Evolutionary conservation across 2,797 vertebrate species (phyloP).

Genomic region (Phrynocephalus guinanensis): DNA sequence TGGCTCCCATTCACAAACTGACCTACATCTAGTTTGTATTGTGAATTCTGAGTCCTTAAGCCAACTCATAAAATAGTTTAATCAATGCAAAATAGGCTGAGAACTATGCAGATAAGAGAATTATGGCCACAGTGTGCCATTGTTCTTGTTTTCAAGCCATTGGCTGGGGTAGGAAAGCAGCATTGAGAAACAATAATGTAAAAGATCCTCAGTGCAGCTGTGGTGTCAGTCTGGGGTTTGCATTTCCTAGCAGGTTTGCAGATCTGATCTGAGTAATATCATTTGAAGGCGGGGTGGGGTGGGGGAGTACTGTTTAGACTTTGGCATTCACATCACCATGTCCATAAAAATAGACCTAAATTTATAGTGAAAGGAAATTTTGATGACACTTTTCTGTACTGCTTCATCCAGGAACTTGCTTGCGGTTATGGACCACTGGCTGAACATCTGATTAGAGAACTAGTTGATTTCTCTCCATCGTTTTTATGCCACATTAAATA

Average conservation of each 20-base stretch:
- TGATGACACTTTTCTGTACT: conserved; percentile 1
- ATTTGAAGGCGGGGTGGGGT: conserved; percentile 19
- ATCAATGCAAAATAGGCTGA: conserved; percentile 48
- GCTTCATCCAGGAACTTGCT: conserved; percentile 10
- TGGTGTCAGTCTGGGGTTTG: not conserved
- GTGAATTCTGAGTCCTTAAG: conserved; percentile 49
- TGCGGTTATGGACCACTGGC: conserved; percentile 32
- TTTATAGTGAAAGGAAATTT: conserved; percentile 22
- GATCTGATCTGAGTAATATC: conserved; percentile 17
- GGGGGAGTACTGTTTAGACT: conserved; percentile 4
- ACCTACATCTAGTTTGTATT: conserved; percentile 38
- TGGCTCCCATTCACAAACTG: conserved; percentile 32
- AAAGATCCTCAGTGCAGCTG: conserved; percentile 22
- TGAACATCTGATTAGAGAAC: conserved; percentile 54
- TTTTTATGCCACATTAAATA: conserved; percentile 72
- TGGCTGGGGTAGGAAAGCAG: conserved; percentile 12
- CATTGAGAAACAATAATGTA: conserved; percentile 22
- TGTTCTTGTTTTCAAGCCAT: conserved; percentile 12
- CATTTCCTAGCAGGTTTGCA: conserved; percentile 19
- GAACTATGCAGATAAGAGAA: conserved; percentile 21
- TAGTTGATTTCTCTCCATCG: conserved; percentile 52
- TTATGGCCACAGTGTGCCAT: conserved; percentile 3
- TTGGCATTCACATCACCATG: not conserved
- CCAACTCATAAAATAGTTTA: conserved; percentile 26
- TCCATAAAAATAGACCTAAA: conserved; percentile 39